These are phyloP conservation scores for Tuberolachnus salignus DNA, from an alignment of 2,888 invertebrate genomes.

Conservation along the genomic window DNA sequence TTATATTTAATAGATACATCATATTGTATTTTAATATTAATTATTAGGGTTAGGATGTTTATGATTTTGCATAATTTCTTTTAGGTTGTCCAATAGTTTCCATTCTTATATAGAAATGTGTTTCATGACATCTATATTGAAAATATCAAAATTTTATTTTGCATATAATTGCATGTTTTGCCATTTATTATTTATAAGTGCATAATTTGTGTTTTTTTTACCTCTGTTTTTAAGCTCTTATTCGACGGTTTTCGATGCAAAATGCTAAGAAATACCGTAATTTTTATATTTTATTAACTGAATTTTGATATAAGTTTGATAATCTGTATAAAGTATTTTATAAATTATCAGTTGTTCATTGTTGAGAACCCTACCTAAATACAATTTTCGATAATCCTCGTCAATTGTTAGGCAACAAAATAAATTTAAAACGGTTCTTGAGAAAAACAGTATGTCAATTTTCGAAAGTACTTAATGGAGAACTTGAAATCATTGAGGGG, in stretches of 20 bases:
- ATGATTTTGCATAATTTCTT: background rate
- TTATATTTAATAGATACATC: no score
- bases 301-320: background rate
- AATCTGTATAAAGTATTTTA: background rate
- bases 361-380: background rate
- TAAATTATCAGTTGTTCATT: background rate
- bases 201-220: background rate
- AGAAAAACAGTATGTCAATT: no score
- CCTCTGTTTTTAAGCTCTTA: no score
- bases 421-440: no score
- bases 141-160: slow-evolving; percentile 2
- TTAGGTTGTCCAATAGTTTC: background rate
- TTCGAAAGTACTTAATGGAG: no score
- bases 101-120: background rate
- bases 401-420: no score
- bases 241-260: no score
- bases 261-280: background rate
- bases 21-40: no score
- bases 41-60: slow-evolving; percentile 3
- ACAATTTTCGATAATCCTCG: no score
- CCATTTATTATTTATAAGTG: background rate
- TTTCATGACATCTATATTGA: background rate
- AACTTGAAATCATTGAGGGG: no score
- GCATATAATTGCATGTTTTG: background rate
- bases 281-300: no score